Evolutionary conservation across 35 echinoderm and acorn worm genomes (phyloP), one percentile per base, ranked within the genome.

Genomic region (Holothuria glaberrima): DNA sequence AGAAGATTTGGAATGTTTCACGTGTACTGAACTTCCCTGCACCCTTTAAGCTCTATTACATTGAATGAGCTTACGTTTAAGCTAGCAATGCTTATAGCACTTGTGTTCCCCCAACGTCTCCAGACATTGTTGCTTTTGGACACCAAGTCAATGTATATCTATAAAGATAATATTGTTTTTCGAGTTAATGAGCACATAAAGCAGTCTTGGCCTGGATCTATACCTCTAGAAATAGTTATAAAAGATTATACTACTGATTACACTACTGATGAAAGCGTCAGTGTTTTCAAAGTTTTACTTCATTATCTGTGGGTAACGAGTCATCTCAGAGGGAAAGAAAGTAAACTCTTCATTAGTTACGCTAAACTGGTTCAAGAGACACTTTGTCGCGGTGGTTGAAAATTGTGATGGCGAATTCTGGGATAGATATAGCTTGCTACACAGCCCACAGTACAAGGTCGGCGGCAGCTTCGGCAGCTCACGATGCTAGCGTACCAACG

Each of bases 61-160:
- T 65, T 65, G 17, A 65, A 65, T 9, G 62, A 65, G 62, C 62
- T 65, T 65, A 65, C 62, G 62, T 7, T 65, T 12, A 65, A 65
- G 62, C 62, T 65, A 20, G 62, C 18, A 65, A 65, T 65, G 62
- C 62, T 65, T 65, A 65, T 65, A 65, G 13, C 62, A 16, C 62
- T 65, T 65, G 62, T 65, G 62, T 65, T 16, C 62, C 9, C 62
- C 62, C 62, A 65, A 65, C 62, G 62, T 65, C 62, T 65, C 62
- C 62, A 65, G 62, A 65, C 62, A 12, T 65, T 65, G 62, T 16
- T 12, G 62, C 62, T 65, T 65, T 65, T 65, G 62, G 62, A 65
- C 28, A 65, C 62, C 62, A 28, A 65, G 62, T 65, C 62, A 21
- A 65, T 65, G 62, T 65, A 16, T 65, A 65, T 65, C 62, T 16